These are phyloP conservation scores for Odobenus rosmarus DNA, from an alignment of 2,113 vertebrate genomes.

Conservation along the genomic window DNA sequence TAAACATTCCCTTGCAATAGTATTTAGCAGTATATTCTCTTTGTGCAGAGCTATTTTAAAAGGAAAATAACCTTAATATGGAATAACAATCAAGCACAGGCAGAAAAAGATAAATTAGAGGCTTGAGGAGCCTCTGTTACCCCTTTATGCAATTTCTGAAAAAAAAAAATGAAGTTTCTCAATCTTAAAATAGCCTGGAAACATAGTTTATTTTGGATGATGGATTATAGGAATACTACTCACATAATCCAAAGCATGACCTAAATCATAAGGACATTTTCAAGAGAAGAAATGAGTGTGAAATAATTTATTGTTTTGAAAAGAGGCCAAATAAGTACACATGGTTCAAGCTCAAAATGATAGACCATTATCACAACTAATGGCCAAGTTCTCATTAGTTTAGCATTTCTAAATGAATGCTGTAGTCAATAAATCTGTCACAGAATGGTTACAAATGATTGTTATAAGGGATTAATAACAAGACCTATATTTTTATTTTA, in stretches of 20 bases:
- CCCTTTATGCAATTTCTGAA: conserved; percentile 46
- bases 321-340: conserved; percentile 69
- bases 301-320: conserved; percentile 76
- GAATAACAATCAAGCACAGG: conserved; percentile 55
- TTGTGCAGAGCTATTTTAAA: conserved; percentile 65
- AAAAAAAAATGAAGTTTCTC: conserved; percentile 37
- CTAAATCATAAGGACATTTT: conserved; percentile 66
- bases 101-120: conserved; percentile 57
- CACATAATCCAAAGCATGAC: conserved; percentile 47
- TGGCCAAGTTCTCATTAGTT: conserved; percentile 61
- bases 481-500: conserved; percentile 68
- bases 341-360: conserved; percentile 57
- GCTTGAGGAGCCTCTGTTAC: conserved; percentile 33
- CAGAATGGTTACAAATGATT: conserved; percentile 58
- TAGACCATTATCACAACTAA: conserved; percentile 64
- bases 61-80: conserved; percentile 62
- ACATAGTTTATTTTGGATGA: conserved; percentile 61
- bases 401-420: conserved; percentile 64
- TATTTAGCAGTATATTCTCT: conserved; percentile 70
- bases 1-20: conserved; percentile 72
- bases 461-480: conserved; percentile 67
- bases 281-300: conserved; percentile 71
- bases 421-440: conserved; percentile 67
- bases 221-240: conserved; percentile 34
- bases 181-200: conserved; percentile 69